Conservation (phyloP, 1,140 invertebrate species). For the Ptiloglossa arizonensis region DNA sequence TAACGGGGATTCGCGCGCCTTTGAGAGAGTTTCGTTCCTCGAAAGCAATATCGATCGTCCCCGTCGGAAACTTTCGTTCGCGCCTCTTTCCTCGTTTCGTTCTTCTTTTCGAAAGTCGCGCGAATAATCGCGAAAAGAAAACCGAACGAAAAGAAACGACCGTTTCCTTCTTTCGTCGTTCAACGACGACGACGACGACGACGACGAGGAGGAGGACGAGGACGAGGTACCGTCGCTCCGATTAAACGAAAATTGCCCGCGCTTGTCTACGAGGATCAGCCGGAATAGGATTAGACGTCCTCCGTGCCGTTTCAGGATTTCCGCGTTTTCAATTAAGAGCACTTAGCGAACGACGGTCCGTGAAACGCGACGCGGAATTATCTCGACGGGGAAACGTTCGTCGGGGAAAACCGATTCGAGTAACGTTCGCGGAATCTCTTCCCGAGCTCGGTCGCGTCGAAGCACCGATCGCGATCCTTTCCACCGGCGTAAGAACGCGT, state of each 20-base stretch:
- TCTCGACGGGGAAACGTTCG: slow-evolving; percentile 3
- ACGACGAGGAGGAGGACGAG: too few relatives aligned
- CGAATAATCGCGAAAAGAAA: too few relatives aligned
- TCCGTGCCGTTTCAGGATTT: slow-evolving; percentile 30
- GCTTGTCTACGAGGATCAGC: slow-evolving; percentile 45
- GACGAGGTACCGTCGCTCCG: neutral
- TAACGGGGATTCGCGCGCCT: slow-evolving; percentile 63
- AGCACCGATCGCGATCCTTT: neutral
- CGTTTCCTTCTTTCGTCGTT: too few relatives aligned
- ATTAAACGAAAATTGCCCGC: slow-evolving; percentile 47
- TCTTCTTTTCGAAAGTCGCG: too few relatives aligned
- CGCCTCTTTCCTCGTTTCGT: neutral
- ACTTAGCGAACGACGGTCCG: slow-evolving; percentile 38
- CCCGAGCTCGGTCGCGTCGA: neutral
- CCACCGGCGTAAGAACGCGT: neutral
- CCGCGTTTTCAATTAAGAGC: slow-evolving; percentile 50
- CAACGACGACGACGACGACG: slow-evolving; percentile 1
- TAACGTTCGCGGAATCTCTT: neutral
- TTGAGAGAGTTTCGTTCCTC: slow-evolving; percentile 41
- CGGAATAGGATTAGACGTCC: slow-evolving; percentile 31
- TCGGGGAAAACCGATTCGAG: slow-evolving; percentile 14
- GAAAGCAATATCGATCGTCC: slow-evolving; percentile 47
- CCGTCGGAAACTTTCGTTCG: slow-evolving; percentile 27
- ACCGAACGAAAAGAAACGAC: too few relatives aligned
- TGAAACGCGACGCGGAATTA: slow-evolving; percentile 32